Evolutionary conservation across 2,113 vertebrate species (phyloP).

Genomic region (Notiomystis cincta): DNA sequence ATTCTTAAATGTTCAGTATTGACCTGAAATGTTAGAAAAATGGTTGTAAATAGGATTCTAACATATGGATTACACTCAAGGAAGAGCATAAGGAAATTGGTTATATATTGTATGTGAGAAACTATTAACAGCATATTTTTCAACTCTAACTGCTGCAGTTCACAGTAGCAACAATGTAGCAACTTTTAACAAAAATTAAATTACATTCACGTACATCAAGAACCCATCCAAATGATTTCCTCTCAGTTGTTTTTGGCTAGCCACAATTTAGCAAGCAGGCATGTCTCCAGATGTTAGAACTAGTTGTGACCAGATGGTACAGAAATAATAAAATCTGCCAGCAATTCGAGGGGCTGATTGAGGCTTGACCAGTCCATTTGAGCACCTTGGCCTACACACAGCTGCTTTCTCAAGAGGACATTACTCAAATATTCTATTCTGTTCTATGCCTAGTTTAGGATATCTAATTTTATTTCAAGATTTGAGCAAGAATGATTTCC

Average conservation of each 20-base stretch:
- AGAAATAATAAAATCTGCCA: constrained; percentile 10
- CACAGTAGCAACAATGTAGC: not conserved
- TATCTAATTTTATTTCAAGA: not conserved
- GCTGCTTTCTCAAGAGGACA: not conserved
- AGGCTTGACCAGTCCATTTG: not conserved
- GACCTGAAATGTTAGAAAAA: not conserved
- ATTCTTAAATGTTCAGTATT: not conserved
- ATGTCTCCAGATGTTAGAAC: not conserved
- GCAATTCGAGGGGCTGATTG: not conserved
- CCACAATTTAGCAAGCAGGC: not conserved
- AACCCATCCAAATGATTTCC: not conserved
- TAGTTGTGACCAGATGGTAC: constrained; percentile 10
- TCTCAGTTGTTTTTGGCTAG: not conserved
- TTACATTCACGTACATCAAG: not conserved
- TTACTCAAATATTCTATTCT: not conserved
- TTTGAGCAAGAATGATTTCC: not conserved
- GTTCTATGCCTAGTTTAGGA: not conserved
- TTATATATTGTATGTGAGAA: not conserved
- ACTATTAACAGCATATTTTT: not conserved
- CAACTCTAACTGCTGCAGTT: not conserved
- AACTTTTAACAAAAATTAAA: not conserved
- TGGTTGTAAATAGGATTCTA: not conserved
- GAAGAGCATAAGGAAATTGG: not conserved
- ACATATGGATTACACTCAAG: not conserved
- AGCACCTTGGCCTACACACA: not conserved